Conservation (phyloP, 2,888 invertebrate genomes). For the Hyalella azteca region DNA sequence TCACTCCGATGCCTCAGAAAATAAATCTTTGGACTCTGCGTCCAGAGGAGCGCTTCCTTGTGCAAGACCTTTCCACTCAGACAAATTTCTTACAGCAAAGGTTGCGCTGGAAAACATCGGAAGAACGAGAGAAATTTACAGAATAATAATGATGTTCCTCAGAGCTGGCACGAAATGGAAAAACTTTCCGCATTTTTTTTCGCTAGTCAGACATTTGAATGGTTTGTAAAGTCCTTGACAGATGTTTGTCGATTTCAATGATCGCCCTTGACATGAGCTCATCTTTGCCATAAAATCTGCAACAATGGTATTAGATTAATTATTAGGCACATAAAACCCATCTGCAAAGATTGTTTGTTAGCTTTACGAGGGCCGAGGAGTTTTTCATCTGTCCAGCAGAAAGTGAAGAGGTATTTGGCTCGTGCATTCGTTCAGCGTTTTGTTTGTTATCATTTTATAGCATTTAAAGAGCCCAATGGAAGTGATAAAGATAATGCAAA, state of each 20-base stretch:
- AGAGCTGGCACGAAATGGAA: not conserved
- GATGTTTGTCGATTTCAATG: not conserved
- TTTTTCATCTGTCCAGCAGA: not conserved
- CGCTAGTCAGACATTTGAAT: not conserved
- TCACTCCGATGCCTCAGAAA: not conserved
- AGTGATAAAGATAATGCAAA: not conserved
- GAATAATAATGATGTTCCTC: not conserved
- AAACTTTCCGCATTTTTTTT: not conserved
- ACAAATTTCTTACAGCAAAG: not conserved
- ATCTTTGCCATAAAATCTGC: not conserved
- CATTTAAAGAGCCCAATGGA: not conserved
- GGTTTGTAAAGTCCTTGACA: not conserved
- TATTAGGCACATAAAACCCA: not conserved
- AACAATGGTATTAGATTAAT: not conserved
- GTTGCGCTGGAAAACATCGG: not conserved
- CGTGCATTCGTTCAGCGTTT: not conserved
- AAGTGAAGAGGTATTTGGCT: not conserved
- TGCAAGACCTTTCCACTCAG: not conserved
- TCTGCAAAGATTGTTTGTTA: not conserved
- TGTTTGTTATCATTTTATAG: slow-evolving; percentile 8
- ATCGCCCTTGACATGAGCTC: not conserved
- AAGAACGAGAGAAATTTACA: not conserved
- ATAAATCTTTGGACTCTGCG: not conserved
- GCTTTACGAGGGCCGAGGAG: not conserved
- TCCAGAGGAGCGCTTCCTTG: not conserved